These are phyloP conservation scores for Physeter macrocephalus DNA, from an alignment of 2,113 vertebrate genomes.

Conservation along the genomic window DNA sequence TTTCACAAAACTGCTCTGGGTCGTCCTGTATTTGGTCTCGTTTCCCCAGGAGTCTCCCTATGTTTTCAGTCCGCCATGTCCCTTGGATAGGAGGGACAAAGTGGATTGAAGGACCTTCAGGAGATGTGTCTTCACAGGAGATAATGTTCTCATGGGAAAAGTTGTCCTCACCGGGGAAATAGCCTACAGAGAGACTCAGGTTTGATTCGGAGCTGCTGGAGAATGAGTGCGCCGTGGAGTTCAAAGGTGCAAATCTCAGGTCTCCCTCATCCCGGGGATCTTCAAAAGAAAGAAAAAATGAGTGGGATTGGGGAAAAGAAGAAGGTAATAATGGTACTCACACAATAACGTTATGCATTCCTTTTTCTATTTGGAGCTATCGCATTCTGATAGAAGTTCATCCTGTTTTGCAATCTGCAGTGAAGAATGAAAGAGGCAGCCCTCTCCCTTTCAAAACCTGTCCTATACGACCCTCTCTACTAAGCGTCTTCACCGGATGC, in stretches of 20 bases:
- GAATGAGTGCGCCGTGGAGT: neutral
- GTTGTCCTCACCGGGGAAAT: constrained; percentile 14
- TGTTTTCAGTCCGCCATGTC: neutral
- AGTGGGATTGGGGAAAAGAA: neutral
- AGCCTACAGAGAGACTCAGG: constrained; percentile 41
- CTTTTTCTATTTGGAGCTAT: neutral
- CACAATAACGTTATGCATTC: neutral
- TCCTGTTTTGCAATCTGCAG: neutral
- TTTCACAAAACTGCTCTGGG: constrained; percentile 21
- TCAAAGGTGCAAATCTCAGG: no score
- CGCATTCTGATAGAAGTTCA: neutral
- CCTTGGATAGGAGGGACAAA: constrained; percentile 44
- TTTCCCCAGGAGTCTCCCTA: neutral
- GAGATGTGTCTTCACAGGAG: neutral
- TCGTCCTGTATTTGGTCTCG: neutral
- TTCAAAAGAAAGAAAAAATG: neutral
- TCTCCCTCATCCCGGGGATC: neutral
- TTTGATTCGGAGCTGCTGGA: neutral
- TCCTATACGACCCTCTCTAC: neutral
- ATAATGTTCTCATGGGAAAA: neutral
- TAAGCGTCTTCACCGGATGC: neutral
- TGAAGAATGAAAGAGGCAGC: neutral
- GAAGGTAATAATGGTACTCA: neutral
- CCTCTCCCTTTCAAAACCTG: neutral
- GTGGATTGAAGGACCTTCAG: neutral